These are phyloP conservation scores for Amazona ochrocephala DNA, from an alignment of 2,797 vertebrate species.

Conservation along the genomic window DNA sequence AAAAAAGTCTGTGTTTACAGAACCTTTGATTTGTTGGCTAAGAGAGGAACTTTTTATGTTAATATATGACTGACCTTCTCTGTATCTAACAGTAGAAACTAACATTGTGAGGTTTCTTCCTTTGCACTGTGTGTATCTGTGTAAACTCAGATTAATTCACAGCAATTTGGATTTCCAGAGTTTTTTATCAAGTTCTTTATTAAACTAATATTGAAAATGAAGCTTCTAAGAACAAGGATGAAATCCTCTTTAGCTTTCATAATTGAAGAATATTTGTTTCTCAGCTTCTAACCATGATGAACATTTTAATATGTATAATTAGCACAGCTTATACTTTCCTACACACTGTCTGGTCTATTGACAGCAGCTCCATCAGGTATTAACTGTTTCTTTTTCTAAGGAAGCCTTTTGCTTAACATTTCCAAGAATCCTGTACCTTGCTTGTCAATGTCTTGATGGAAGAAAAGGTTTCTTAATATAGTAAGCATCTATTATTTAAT, in stretches of 20 bases:
- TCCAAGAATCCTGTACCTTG: neutral
- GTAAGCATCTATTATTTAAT: neutral
- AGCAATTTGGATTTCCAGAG: neutral
- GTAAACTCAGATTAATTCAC: neutral
- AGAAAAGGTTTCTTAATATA: neutral
- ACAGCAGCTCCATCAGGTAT: neutral
- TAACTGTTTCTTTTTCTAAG: neutral
- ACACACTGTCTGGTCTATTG: neutral
- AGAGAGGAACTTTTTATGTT: neutral
- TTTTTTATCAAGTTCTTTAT: neutral
- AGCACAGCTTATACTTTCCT: neutral
- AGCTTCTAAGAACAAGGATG: neutral
- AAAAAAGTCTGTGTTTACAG: neutral
- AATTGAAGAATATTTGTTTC: neutral
- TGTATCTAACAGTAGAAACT: neutral
- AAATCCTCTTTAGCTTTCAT: neutral
- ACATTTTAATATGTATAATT: neutral
- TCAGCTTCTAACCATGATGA: neutral
- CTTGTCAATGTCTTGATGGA: neutral
- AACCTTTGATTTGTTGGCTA: neutral
- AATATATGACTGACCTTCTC: neutral
- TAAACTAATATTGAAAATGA: neutral
- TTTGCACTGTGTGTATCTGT: neutral
- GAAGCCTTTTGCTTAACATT: neutral
- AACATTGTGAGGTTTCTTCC: neutral